Evolutionary conservation across 2,113 vertebrate genomes (phyloP).

Genomic region (Oplegnathus fasciatus): DNA sequence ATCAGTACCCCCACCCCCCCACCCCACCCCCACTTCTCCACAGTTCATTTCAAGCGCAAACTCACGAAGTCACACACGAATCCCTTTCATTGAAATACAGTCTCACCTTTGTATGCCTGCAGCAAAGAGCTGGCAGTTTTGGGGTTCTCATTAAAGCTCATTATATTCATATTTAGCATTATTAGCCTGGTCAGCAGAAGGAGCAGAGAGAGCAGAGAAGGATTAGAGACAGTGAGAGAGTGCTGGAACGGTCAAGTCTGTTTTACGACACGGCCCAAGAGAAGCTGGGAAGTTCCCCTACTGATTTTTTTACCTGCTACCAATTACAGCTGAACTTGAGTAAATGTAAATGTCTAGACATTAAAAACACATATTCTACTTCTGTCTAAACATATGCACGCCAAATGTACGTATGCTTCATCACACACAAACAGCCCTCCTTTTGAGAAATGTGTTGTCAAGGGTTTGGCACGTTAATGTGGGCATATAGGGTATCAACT

Average conservation of each 20-base stretch:
- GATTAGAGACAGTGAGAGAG: conserved; percentile 60
- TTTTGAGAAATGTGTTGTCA: neutral
- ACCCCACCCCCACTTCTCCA: conserved; percentile 21
- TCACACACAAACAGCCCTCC: neutral
- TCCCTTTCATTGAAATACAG: conserved; percentile 56
- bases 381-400: neutral
- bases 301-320: conserved; percentile 39
- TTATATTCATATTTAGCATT: conserved; percentile 78
- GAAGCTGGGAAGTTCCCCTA: conserved; percentile 57
- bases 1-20: neutral
- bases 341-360: conserved; percentile 18
- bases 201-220: conserved; percentile 39
- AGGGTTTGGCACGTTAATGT: neutral
- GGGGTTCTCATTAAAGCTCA: conserved; percentile 73
- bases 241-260: conserved; percentile 49
- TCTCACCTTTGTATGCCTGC: conserved; percentile 51
- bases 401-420: neutral
- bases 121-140: conserved; percentile 50
- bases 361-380: neutral
- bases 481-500: neutral
- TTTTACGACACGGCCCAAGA: conserved; percentile 51
- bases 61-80: conserved; percentile 47
- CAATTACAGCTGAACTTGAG: conserved; percentile 20
- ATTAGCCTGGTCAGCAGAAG: conserved; percentile 65
- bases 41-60: conserved; percentile 48